phyloP scores from a whole-genome alignment of 2,113 vertebrate species.

The Prunella fulvescens region DNA sequence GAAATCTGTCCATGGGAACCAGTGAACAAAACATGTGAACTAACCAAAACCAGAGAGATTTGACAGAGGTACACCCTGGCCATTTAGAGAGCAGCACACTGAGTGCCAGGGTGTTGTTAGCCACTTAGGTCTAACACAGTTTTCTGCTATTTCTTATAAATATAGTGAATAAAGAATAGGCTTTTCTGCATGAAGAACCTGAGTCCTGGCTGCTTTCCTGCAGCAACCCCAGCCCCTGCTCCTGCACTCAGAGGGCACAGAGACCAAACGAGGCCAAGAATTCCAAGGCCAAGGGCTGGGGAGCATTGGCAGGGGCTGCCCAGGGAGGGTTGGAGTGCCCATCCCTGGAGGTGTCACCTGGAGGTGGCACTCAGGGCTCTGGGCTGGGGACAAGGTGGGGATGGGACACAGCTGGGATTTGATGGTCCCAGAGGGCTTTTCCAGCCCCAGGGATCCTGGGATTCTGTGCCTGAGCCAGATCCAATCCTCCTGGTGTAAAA shows the following conservation, averaged over 20 bases:
- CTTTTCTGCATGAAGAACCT: not conserved
- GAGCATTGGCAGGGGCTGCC: not conserved
- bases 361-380: not conserved
- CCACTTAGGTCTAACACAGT: too few relatives aligned
- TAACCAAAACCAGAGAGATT: not conserved
- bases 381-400: rapidly evolving
- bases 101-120: not conserved
- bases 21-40: not conserved
- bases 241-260: not conserved
- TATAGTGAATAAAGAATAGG: not conserved
- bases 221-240: not conserved
- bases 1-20: not conserved
- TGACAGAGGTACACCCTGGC: not conserved
- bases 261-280: rapidly evolving
- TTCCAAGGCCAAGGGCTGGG: not conserved
- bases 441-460: not conserved
- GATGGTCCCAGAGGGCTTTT: not conserved
- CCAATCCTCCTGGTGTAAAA: not conserved
- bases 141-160: not conserved
- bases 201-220: not conserved
- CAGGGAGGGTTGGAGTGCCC: not conserved
- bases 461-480: not conserved
- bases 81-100: rapidly evolving
- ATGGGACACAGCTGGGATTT: rapidly evolving
- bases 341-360: not conserved